A percentile compares a stretch with the other conserved stretches of the same genome.
Conservation (phyloP, 2,797 vertebrate species). For the Intellagama lesueurii region DNA sequence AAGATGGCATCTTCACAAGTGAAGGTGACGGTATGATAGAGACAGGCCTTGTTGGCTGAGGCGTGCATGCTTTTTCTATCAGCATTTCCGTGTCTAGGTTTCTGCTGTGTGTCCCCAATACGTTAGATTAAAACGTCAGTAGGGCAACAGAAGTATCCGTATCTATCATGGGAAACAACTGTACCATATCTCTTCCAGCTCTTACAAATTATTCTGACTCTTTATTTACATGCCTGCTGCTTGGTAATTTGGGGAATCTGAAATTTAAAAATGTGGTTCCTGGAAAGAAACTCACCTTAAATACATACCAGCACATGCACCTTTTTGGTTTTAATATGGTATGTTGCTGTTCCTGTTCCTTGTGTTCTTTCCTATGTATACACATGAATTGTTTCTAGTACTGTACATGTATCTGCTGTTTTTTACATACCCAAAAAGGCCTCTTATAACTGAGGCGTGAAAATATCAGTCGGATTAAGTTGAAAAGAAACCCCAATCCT, state of each 20-base stretch:
- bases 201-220: background rate
- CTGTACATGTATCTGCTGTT: background rate
- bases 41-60: background rate
- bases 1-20: background rate
- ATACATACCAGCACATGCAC: background rate
- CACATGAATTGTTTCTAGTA: background rate
- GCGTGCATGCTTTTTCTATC: background rate
- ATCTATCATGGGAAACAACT: background rate
- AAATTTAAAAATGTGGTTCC: background rate
- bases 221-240: background rate
- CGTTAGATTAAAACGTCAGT: too few relatives aligned
- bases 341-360: background rate
- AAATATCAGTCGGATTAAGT: too few relatives aligned
- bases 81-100: background rate
- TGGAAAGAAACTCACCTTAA: too few relatives aligned
- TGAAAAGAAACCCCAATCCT: too few relatives aligned
- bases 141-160: background rate
- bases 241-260: background rate
- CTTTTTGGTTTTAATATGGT: background rate
- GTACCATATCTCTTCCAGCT: background rate
- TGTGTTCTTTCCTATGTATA: background rate
- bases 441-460: too few relatives aligned
- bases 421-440: background rate
- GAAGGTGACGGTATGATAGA: background rate
- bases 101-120: too few relatives aligned